Base-by-base conservation (phyloP, 2,797 vertebrate genomes). In the Adrianichthys oophorus region DNA sequence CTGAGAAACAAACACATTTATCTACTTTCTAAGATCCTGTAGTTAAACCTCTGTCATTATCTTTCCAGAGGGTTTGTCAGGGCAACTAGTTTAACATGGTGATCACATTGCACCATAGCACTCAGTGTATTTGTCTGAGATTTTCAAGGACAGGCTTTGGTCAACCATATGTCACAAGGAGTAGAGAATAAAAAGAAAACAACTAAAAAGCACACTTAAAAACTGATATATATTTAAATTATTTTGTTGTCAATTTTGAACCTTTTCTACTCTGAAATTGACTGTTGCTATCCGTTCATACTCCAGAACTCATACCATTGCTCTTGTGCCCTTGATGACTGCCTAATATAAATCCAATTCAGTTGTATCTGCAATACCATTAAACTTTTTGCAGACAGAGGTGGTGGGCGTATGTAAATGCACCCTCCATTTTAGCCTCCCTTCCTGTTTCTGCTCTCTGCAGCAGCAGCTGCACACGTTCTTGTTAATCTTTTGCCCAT, bases 361-460 rank as follows among this genome's bases (percentile, higher is more conserved):
- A 52, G n/a, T 60, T 67, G 63, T 63, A 55, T 67, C 52, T 68
- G 70, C 7, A 62, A 17, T 52, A 46, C 72, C 53, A 79, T 80
- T 77, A 65, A 60, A 77, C 57, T 59, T 59, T 70, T 47, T 70
- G 61, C 73, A 78, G 71, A 72, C 60, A 61, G 75, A 63, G 49
- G 48, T 52, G 48, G 78, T 80, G 73, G 80, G 74, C n/a, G 71
- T 80, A 83, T 87, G 76, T 71, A 77, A 84, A 84, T 81, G 32
- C 42, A 51, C 63, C 56, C 74, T 67, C 68, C 63, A 61, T 84
- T 75, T 80, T 23, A 72, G 61, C 61, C 26, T 26, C 56, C 62
- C 44, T 49, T 2, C 16, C 54, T 74, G 29, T 46, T 42, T 50
- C 43, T 59, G 52, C 62, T 45, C 45, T 23, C 18, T 29, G 47